Percentiles rank a stretch among this genome's conserved stretches.
Evolutionary conservation across 23 tunicate species (phyloP).

Genomic region (Styela clava): DNA sequence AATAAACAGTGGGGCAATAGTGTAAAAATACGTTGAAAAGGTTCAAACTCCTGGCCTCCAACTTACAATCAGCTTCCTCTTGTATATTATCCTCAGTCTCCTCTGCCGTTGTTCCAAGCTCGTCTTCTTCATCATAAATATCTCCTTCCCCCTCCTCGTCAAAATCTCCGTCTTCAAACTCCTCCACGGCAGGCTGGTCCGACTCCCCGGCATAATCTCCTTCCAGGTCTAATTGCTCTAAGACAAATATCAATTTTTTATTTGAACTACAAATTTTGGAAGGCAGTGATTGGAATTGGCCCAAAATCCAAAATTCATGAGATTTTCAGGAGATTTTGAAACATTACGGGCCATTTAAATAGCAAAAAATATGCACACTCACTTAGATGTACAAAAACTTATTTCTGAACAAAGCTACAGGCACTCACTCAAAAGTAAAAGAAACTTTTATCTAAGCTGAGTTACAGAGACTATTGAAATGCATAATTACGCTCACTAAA

Average conservation of each 20-base stretch:
- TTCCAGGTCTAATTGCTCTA: slow-evolving; percentile 22
- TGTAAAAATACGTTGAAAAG: too few species aligned
- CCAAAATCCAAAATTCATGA: background rate
- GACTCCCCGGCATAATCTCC: slow-evolving; percentile 30
- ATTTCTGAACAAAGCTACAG: too few species aligned
- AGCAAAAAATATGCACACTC: too few species aligned
- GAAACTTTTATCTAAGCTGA: too few species aligned
- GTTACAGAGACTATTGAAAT: too few species aligned
- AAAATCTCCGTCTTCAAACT: slow-evolving; percentile 31
- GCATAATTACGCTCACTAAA: too few species aligned
- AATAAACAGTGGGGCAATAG: too few species aligned
- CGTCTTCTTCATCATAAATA: slow-evolving; percentile 43
- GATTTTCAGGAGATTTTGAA: background rate
- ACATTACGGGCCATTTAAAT: too few species aligned
- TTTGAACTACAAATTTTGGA: background rate
- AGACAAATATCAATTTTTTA: background rate
- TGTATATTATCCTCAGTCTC: slow-evolving; percentile 38
- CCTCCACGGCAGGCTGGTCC: slow-evolving; percentile 16
- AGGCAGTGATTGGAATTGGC: background rate
- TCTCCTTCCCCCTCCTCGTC: slow-evolving; percentile 67
- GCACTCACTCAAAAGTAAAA: too few species aligned
- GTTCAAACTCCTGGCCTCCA: too few species aligned
- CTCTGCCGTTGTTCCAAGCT: slow-evolving; percentile 38
- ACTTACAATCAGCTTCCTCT: slow-evolving; percentile 64
- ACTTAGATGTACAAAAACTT: too few species aligned